These are phyloP conservation scores for Argyresthia albistria DNA, from an alignment of 2,888 invertebrate species.

Conservation along the genomic window DNA sequence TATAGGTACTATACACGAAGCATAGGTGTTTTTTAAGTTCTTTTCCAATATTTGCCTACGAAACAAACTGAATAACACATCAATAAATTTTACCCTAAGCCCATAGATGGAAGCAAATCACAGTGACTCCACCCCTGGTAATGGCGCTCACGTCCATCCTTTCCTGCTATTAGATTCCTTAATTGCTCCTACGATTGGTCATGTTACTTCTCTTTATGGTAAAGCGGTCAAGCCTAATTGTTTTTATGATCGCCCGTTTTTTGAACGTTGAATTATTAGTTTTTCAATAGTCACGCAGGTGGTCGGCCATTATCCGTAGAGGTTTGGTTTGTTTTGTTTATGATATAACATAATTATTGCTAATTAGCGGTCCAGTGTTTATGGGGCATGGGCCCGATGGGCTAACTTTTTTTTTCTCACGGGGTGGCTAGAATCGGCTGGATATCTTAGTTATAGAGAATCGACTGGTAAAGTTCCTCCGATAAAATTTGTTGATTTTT, in stretches of 20 bases:
- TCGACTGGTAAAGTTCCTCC: no score
- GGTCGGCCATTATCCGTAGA: slow-evolving; percentile 45
- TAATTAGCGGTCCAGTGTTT: slow-evolving; percentile 7
- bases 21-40: no score
- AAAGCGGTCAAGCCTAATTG: slow-evolving; percentile 66
- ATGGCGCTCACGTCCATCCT: slow-evolving; percentile 40
- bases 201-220: slow-evolving; percentile 66
- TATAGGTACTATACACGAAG: no score
- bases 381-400: no score
- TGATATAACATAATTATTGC: slow-evolving; percentile 32
- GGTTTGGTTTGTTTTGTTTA: slow-evolving; percentile 28
- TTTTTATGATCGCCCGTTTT: slow-evolving; percentile 66
- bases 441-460: no score
- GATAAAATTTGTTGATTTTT: no score
- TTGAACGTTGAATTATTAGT: slow-evolving; percentile 46
- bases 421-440: no score
- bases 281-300: slow-evolving; percentile 46
- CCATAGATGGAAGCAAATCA: no score
- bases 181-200: slow-evolving; percentile 60
- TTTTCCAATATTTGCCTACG: no score
- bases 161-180: slow-evolving; percentile 64
- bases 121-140: neutral
- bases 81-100: no score
- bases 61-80: no score
- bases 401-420: no score